A percentile compares a stretch with the other conserved stretches of the same genome.
Conservation (phyloP, 2,113 vertebrate species). For the Microtus oregoni region DNA sequence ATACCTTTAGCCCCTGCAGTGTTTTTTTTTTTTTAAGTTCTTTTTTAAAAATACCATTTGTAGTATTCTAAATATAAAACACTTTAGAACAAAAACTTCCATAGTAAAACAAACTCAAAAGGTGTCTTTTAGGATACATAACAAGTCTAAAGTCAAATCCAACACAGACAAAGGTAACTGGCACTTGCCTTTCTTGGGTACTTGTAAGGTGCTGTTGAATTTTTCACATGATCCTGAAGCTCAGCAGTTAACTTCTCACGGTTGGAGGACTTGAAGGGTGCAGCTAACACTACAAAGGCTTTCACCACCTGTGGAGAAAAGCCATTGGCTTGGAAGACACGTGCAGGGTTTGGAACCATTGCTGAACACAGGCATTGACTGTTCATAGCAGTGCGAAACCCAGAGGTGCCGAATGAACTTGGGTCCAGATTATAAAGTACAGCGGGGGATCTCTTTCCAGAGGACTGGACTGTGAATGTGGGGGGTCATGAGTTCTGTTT, state of each 20-base stretch:
- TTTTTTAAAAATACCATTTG: background rate
- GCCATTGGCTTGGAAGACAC: conserved; percentile 38
- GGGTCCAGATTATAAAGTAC: background rate
- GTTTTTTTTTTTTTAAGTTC: background rate
- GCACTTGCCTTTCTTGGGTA: conserved; percentile 92
- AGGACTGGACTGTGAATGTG: background rate
- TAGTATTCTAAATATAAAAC: conserved; percentile 5
- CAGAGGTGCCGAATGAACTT: background rate
- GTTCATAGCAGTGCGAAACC: background rate
- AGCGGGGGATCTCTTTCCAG: conserved; percentile 1
- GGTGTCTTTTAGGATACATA: background rate
- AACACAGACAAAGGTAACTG: background rate
- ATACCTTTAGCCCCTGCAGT: background rate
- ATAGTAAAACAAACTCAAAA: conserved; percentile 37
- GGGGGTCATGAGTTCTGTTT: background rate
- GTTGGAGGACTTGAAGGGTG: conserved; percentile 82
- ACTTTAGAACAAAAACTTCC: conserved; percentile 37
- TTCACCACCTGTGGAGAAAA: conserved; percentile 89
- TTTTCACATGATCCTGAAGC: conserved; percentile 92
- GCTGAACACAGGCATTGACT: background rate
- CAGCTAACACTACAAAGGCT: conserved; percentile 90
- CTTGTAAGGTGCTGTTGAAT: conserved; percentile 92
- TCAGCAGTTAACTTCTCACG: conserved; percentile 84
- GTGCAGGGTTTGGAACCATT: background rate
- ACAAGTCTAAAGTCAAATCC: background rate